Evolutionary conservation across 2,113 vertebrate species (phyloP).

Genomic region (Pholis gunnellus): DNA sequence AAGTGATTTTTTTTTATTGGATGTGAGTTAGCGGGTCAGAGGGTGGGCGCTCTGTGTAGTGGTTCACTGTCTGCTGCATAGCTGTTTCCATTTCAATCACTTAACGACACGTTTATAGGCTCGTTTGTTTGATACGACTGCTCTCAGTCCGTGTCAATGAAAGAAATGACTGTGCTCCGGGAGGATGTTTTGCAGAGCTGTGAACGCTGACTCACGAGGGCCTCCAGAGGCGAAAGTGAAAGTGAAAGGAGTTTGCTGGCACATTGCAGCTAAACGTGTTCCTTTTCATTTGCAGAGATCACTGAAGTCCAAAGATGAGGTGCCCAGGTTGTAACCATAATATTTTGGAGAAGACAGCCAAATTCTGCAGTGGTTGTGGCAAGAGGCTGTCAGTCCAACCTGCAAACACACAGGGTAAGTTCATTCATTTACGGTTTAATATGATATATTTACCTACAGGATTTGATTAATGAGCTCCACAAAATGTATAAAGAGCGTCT

Average conservation of each 20-base stretch:
- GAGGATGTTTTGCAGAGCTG: background rate
- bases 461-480: background rate
- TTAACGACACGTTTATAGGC: background rate
- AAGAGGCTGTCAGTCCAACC: fast-evolving
- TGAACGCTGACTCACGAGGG: background rate
- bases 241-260: constrained; percentile 49
- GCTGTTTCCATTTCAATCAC: background rate
- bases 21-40: fast-evolving
- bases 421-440: background rate
- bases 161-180: fast-evolving
- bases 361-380: constrained; percentile 84
- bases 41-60: background rate
- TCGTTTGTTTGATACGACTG: background rate
- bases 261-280: background rate
- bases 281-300: constrained; percentile 23
- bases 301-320: constrained; percentile 75
- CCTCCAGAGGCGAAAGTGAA: constrained; percentile 23
- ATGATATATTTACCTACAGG: background rate
- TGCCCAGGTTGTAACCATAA: constrained; percentile 46
- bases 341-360: constrained; percentile 60
- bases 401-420: constrained; percentile 53
- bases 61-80: too few species aligned
- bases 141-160: constrained; percentile 8
- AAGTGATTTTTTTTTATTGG: background rate
- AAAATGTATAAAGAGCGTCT: background rate